Evolutionary conservation across 2,113 vertebrate species (phyloP).

Genomic region (Xiphorhynchus elegans): DNA sequence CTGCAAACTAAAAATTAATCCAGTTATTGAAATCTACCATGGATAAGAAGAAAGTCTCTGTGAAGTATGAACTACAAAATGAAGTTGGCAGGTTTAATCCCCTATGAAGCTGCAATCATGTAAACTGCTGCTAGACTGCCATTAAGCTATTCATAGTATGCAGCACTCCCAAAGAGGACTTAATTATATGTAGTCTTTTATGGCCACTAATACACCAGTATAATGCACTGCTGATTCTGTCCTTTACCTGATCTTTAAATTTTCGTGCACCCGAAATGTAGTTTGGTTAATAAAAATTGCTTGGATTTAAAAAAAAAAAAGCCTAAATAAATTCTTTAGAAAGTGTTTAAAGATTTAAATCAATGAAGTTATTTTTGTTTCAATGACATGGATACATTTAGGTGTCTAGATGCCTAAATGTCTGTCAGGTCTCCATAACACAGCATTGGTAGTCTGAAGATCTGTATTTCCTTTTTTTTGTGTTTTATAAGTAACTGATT

Average conservation of each 20-base stretch:
- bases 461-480: background rate
- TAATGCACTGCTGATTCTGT: background rate
- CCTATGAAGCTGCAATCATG: background rate
- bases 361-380: background rate
- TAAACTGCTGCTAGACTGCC: background rate
- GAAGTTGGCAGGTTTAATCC: conserved; percentile 7
- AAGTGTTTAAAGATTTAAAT: background rate
- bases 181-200: background rate
- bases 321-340: background rate
- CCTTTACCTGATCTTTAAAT: background rate
- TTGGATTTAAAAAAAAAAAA: background rate
- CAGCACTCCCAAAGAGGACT: background rate
- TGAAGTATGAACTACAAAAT: background rate
- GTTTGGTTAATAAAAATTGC: background rate
- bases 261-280: background rate
- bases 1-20: conserved; percentile 10
- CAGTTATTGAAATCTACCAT: background rate
- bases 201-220: background rate
- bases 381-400: background rate
- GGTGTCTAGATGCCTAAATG: background rate
- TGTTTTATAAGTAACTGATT: background rate
- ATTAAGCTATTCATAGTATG: background rate
- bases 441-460: background rate
- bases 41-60: background rate
- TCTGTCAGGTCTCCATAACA: background rate